A percentile compares a stretch with the other conserved stretches of the same genome.
Conservation (phyloP, 1,140 invertebrate genomes). For the Bombus superbus region DNA sequence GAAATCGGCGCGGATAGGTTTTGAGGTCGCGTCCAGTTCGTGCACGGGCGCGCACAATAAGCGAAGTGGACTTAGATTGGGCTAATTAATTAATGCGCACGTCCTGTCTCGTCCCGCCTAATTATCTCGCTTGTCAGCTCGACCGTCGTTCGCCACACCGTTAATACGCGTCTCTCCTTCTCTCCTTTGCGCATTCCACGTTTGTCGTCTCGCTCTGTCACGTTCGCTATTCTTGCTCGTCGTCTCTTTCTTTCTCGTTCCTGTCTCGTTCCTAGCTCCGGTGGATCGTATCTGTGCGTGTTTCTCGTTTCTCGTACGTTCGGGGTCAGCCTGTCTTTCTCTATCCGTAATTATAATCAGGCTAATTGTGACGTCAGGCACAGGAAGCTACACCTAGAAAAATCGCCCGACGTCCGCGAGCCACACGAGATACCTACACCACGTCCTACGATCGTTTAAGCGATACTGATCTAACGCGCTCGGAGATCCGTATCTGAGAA, state of each 20-base stretch:
- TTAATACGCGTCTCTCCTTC: constrained; percentile 68
- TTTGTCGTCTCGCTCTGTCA: background rate
- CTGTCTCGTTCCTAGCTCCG: constrained; percentile 12
- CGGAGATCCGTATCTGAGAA: constrained; percentile 9
- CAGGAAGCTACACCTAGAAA: constrained; percentile 82
- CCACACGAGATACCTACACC: constrained; percentile 27
- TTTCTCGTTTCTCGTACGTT: constrained; percentile 39
- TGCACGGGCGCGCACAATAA: constrained; percentile 74
- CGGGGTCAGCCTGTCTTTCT: constrained; percentile 46
- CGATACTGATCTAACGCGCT: constrained; percentile 45
- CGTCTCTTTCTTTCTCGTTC: background rate
- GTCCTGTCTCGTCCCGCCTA: constrained; percentile 82
- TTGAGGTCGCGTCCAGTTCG: constrained; percentile 74
- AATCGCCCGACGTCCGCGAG: constrained; percentile 68
- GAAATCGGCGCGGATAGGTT: constrained; percentile 67
- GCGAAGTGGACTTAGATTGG: constrained; percentile 82
- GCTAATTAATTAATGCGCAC: constrained; percentile 83
- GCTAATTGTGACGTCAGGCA: constrained; percentile 82
- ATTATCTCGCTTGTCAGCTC: constrained; percentile 81
- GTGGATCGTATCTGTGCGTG: constrained; percentile 50
- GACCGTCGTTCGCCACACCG: constrained; percentile 73
- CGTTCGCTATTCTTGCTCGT: background rate
- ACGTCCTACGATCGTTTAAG: constrained; percentile 41
- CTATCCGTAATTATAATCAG: constrained; percentile 81
- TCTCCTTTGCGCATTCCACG: background rate